A percentile compares a stretch with the other conserved stretches of the same genome.
These are phyloP conservation scores for Ormyrus labotus DNA, from an alignment of 2,888 invertebrate species.

Conservation along the genomic window DNA sequence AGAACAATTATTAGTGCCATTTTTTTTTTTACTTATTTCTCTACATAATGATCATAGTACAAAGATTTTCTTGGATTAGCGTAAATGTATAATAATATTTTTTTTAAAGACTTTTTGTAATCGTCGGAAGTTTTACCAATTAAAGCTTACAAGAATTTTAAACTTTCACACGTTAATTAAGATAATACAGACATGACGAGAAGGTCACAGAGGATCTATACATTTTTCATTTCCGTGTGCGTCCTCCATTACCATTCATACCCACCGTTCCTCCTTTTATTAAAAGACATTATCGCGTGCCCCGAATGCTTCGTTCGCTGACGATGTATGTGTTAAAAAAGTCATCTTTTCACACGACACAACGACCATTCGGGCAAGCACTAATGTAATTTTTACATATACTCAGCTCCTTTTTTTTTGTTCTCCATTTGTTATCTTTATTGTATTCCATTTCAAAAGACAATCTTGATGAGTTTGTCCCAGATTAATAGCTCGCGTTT, in stretches of 20 bases:
- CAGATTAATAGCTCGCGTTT: not conserved
- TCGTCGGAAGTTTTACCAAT: no score
- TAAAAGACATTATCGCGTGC: no score
- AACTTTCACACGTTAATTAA: not conserved
- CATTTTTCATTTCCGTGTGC: not conserved
- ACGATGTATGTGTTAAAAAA: not conserved
- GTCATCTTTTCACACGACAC: slow-evolving; percentile 4
- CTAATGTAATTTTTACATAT: slow-evolving; percentile 37
- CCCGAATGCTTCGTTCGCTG: no score
- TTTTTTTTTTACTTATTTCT: not conserved
- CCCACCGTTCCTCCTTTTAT: no score
- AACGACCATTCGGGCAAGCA: slow-evolving; percentile 29
- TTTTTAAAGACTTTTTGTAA: no score
- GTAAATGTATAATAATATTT: no score
- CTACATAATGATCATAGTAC: no score
- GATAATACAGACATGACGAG: not conserved
- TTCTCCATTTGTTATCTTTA: not conserved
- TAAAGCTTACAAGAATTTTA: no score
- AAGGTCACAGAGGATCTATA: not conserved
- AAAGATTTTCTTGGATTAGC: no score
- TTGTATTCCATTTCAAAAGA: not conserved
- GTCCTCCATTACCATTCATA: no score
- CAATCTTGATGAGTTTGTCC: slow-evolving; percentile 7
- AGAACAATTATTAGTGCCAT: not conserved
- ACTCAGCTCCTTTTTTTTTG: no score